A percentile compares a stretch with the other conserved stretches of the same genome.
These are phyloP conservation scores for Therioaphis trifolii DNA, from an alignment of 2,888 invertebrate genomes.

Conservation along the genomic window DNA sequence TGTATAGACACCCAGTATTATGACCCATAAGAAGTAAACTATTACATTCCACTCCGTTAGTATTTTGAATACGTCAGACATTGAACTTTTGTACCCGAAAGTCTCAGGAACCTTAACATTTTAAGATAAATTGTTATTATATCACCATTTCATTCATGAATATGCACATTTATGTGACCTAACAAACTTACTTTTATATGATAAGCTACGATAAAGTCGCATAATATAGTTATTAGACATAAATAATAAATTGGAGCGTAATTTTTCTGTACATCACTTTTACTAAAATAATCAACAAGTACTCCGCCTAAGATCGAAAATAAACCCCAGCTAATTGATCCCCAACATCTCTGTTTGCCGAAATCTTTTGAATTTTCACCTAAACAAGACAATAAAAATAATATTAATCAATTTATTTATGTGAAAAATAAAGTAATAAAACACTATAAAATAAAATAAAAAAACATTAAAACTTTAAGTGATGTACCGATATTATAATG, in stretches of 20 bases:
- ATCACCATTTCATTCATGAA: too few relatives aligned
- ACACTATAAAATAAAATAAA: too few relatives aligned
- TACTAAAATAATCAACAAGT: constrained; percentile 61
- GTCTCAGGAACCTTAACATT: constrained; percentile 33
- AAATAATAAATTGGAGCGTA: constrained; percentile 38
- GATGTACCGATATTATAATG: too few relatives aligned
- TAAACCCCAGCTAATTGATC: constrained; percentile 62
- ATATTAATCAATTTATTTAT: too few relatives aligned
- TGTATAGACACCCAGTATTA: constrained; percentile 17
- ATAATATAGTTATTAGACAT: constrained; percentile 15
- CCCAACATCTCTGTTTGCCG: constrained; percentile 62
- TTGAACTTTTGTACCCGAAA: not conserved
- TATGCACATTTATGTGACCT: too few relatives aligned
- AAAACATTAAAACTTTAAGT: too few relatives aligned
- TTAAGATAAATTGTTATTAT: too few relatives aligned
- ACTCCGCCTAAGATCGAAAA: constrained; percentile 45
- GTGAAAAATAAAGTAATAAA: too few relatives aligned
- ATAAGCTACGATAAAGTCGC: not conserved
- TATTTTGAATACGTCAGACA: constrained; percentile 15
- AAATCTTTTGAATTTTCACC: constrained; percentile 49
- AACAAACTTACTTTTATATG: constrained; percentile 46
- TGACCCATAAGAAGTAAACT: not conserved
- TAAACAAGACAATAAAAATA: constrained; percentile 11
- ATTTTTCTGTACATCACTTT: constrained; percentile 55
- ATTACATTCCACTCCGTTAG: not conserved